Percentiles rank a stretch among this genome's conserved stretches.
Evolutionary conservation across 2,888 invertebrate genomes (phyloP).

Genomic region (Tupiocoris notatus): DNA sequence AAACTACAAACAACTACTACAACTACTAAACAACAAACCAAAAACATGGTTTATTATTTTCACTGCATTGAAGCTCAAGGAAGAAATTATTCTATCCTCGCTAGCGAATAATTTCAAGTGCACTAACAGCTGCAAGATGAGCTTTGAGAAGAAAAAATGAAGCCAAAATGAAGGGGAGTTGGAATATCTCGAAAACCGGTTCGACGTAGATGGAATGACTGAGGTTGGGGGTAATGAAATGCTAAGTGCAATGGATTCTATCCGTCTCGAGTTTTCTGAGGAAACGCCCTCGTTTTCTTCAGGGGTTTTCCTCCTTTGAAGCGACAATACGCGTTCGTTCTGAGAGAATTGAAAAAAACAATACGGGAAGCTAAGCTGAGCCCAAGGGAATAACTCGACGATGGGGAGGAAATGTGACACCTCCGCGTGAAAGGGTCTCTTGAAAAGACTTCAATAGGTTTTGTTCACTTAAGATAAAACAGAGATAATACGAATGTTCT

Average conservation of each 20-base stretch:
- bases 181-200: not conserved
- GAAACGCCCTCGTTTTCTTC: slow-evolving; percentile 13
- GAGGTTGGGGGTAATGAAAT: slow-evolving; percentile 28
- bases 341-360: not conserved
- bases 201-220: not conserved
- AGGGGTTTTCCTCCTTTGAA: not conserved
- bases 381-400: not conserved
- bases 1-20: too few relatives aligned
- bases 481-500: not conserved
- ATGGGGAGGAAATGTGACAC: not conserved
- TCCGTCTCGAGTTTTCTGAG: slow-evolving; percentile 4
- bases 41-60: too few relatives aligned
- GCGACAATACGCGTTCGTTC: not conserved
- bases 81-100: too few relatives aligned
- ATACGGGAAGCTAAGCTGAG: not conserved
- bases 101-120: not conserved
- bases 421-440: not conserved
- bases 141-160: not conserved
- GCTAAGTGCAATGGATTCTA: slow-evolving; percentile 33
- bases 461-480: not conserved
- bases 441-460: not conserved
- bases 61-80: too few relatives aligned
- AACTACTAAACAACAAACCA: too few relatives aligned
- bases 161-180: not conserved
- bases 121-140: not conserved